Conservation (phyloP, 2,113 vertebrate genomes). For the Strix aluco region DNA sequence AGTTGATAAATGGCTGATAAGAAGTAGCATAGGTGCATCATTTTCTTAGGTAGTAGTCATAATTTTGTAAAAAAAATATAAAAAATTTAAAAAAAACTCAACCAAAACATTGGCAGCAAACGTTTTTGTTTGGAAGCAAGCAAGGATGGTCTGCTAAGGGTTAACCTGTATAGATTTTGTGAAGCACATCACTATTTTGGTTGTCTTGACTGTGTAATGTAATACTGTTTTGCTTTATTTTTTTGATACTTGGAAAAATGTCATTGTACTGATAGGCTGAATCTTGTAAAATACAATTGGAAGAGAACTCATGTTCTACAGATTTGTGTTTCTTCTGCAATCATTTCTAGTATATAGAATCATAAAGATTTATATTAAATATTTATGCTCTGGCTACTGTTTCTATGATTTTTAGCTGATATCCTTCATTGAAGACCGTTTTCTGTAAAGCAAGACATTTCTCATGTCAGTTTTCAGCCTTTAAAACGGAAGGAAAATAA, state of each 20-base stretch:
- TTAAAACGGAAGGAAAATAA: not conserved
- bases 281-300: not conserved
- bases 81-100: not conserved
- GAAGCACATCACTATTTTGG: not conserved
- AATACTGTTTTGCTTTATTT: not conserved
- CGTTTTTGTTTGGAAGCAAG: not conserved
- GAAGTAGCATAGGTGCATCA: not conserved
- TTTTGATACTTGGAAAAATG: not conserved
- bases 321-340: not conserved
- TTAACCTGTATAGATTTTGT: not conserved
- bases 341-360: not conserved
- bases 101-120: not conserved
- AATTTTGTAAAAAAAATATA: not conserved
- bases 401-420: not conserved
- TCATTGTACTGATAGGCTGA: not conserved
- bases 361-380: not conserved
- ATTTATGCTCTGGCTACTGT: not conserved
- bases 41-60: not conserved
- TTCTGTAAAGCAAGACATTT: not conserved
- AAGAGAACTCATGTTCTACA: not conserved
- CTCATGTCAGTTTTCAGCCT: not conserved
- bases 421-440: not conserved
- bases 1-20: not conserved
- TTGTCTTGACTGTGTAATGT: not conserved
- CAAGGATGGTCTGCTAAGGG: not conserved